Conservation (phyloP, 2,888 invertebrate genomes). For the Lacanobia oleracea region DNA sequence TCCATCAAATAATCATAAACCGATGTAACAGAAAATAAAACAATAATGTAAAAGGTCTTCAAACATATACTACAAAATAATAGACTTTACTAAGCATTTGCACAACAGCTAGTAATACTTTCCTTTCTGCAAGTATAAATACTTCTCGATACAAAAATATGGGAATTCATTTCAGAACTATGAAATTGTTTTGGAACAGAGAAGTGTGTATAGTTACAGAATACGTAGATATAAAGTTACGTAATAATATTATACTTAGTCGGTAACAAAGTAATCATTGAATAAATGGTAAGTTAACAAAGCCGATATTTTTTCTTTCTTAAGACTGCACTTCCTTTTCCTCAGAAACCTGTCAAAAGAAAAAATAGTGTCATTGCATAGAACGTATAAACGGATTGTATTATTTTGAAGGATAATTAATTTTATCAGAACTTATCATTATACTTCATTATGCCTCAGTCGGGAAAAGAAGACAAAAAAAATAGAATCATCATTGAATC, state of each 20-base stretch:
- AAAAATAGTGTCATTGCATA: constrained; percentile 16
- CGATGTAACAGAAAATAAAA: constrained; percentile 30
- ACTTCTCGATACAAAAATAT: constrained; percentile 11
- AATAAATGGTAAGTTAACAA: constrained; percentile 25
- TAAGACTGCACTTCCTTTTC: constrained; percentile 28
- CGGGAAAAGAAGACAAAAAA: constrained; percentile 89
- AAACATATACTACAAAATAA: constrained; percentile 42
- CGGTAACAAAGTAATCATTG: constrained; percentile 5
- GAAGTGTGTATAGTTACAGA: constrained; percentile 20
- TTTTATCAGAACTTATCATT: constrained; percentile 46
- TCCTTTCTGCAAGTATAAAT: constrained; percentile 9
- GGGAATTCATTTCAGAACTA: neutral
- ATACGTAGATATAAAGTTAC: constrained; percentile 3
- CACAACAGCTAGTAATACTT: constrained; percentile 3
- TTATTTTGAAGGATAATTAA: neutral
- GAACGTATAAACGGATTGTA: neutral
- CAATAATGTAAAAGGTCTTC: neutral
- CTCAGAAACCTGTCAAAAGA: constrained; percentile 67
- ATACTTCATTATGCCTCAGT: constrained; percentile 84
- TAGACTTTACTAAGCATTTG: constrained; percentile 3
- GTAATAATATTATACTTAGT: constrained; percentile 24
- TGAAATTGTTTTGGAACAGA: constrained; percentile 4
- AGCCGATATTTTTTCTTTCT: constrained; percentile 20
- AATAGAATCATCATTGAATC: constrained; percentile 73
- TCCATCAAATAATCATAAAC: neutral